Percentiles rank a stretch among this genome's conserved stretches.
phyloP scores from a whole-genome alignment of 2,113 vertebrate genomes.

The Hylia prasina region DNA sequence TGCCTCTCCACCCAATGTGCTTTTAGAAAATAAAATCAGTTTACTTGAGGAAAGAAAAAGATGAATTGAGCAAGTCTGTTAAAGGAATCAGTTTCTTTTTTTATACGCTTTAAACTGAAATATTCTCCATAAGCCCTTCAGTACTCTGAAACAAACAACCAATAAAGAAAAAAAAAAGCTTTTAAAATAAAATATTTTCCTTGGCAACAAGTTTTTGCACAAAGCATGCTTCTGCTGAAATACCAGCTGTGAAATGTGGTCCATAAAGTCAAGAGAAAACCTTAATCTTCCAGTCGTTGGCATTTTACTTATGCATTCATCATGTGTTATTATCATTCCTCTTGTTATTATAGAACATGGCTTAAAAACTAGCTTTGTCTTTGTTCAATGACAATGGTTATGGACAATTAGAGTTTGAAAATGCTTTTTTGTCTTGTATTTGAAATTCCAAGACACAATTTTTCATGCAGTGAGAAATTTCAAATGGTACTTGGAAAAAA shows the following conservation, averaged over 20 bases:
- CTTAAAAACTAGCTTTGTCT: background rate
- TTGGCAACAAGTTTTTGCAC: background rate
- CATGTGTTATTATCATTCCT: background rate
- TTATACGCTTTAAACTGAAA: background rate
- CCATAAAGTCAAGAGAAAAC: background rate
- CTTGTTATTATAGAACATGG: background rate
- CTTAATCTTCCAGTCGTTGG: background rate
- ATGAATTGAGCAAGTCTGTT: background rate
- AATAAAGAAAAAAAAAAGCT: background rate
- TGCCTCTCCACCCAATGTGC: fast-evolving
- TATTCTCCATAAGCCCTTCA: background rate
- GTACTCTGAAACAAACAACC: background rate
- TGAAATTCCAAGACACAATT: background rate
- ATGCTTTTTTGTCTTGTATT: background rate
- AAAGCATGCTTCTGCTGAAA: background rate
- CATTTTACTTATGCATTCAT: background rate
- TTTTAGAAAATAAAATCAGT: background rate
- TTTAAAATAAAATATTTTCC: conserved; percentile 53
- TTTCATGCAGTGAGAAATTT: background rate
- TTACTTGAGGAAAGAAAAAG: background rate
- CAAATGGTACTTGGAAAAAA: background rate
- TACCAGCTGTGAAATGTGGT: conserved; percentile 8
- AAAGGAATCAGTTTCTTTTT: background rate
- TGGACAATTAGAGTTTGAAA: background rate
- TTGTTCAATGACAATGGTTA: conserved; percentile 4